These are phyloP conservation scores for Rhizomys pruinosus DNA, from an alignment of 2,113 vertebrate genomes.

Conservation along the genomic window DNA sequence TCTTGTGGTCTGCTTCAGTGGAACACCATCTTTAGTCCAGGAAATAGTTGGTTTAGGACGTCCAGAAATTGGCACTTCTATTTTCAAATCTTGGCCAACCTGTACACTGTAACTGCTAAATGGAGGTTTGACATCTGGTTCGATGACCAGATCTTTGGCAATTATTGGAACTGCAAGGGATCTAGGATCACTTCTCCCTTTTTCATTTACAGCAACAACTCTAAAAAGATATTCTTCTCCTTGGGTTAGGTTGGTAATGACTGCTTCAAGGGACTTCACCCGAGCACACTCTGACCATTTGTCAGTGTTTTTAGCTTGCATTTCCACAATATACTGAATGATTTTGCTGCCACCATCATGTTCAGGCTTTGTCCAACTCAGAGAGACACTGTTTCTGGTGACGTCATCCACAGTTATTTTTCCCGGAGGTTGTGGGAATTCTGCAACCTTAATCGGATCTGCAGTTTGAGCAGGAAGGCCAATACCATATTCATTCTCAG, in stretches of 20 bases:
- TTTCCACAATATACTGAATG: constrained; percentile 95
- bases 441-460: constrained; percentile 96
- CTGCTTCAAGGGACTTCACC: constrained; percentile 94
- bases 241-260: constrained; percentile 93
- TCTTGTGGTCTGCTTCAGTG: constrained; percentile 95
- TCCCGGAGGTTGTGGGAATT: constrained; percentile 96
- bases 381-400: constrained; percentile 95
- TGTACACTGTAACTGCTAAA: constrained; percentile 95
- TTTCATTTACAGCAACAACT: constrained; percentile 97
- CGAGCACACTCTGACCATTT: constrained; percentile 96
- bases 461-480: constrained; percentile 93
- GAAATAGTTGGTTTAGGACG: constrained; percentile 94
- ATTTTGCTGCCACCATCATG: constrained; percentile 99
- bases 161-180: constrained; percentile 94
- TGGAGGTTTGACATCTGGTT: constrained; percentile 94
- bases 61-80: constrained; percentile 95
- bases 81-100: constrained; percentile 94
- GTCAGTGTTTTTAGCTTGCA: constrained; percentile 94
- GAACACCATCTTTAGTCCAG: constrained; percentile 94
- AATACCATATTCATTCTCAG: constrained; percentile 96
- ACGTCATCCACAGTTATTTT: constrained; percentile 95
- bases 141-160: constrained; percentile 96
- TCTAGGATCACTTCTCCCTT: constrained; percentile 97
- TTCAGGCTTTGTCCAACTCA: constrained; percentile 97
- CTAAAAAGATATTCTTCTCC: constrained; percentile 97